A percentile compares a stretch with the other conserved stretches of the same genome.
Evolutionary conservation across 2,888 invertebrate species (phyloP).

Genomic region (Eupithecia centaureata): DNA sequence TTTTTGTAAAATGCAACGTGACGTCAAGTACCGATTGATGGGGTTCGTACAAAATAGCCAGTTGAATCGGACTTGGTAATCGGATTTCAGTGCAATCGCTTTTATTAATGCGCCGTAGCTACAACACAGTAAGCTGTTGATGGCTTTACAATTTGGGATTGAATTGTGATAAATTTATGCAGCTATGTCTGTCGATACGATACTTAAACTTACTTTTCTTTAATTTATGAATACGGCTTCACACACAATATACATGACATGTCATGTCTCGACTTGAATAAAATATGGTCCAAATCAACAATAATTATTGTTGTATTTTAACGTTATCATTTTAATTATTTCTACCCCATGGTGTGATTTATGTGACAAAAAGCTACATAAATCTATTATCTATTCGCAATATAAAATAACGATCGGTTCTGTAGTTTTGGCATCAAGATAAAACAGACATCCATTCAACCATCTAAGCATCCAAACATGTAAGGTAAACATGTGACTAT

Average conservation of each 20-base stretch:
- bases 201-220: not conserved
- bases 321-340: too few relatives aligned
- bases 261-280: too few relatives aligned
- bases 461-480: too few relatives aligned
- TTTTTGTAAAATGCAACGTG: slow-evolving; percentile 41
- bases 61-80: slow-evolving; percentile 55
- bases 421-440: not conserved
- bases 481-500: too few relatives aligned
- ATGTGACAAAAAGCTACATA: too few relatives aligned
- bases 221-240: not conserved
- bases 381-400: too few relatives aligned
- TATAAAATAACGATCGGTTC: too few relatives aligned
- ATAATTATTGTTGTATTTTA: not conserved
- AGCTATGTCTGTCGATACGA: not conserved
- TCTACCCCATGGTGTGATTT: too few relatives aligned
- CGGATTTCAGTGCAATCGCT: slow-evolving; percentile 58
- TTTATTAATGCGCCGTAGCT: slow-evolving; percentile 56
- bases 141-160: slow-evolving; percentile 7
- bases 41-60: slow-evolving; percentile 53
- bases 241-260: too few relatives aligned
- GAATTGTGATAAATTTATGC: not conserved
- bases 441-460: not conserved
- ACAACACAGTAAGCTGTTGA: slow-evolving; percentile 48
- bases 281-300: too few relatives aligned
- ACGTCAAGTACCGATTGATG: slow-evolving; percentile 51